Evolutionary conservation across 2,888 invertebrate species (phyloP).

Genomic region (Embidobia sp.): DNA sequence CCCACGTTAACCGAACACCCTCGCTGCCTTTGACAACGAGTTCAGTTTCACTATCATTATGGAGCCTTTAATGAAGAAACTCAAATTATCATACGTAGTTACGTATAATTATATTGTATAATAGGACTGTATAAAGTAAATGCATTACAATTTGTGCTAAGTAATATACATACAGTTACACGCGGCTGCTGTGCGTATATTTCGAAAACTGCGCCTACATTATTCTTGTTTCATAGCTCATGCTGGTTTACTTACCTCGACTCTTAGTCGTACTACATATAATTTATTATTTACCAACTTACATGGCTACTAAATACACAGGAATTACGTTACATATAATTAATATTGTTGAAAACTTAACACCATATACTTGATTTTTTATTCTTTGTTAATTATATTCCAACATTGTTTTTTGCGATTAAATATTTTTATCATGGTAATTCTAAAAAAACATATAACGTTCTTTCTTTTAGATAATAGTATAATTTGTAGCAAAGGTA

Average conservation of each 20-base stretch:
- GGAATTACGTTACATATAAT: conserved; percentile 73
- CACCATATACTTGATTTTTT: conserved; percentile 67
- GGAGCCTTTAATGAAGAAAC: neutral
- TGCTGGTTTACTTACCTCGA: conserved; percentile 67
- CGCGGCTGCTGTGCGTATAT: conserved; percentile 37
- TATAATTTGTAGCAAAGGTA: too few species aligned
- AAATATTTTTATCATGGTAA: conserved; percentile 3
- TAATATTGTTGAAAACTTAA: conserved; percentile 72
- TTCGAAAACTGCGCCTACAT: conserved; percentile 65
- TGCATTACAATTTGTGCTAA: conserved; percentile 16
- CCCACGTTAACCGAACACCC: too few species aligned
- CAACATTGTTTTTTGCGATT: conserved; percentile 50
- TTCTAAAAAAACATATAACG: too few species aligned
- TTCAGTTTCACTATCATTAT: conserved; percentile 1
- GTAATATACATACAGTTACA: conserved; percentile 54
- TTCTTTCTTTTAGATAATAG: too few species aligned
- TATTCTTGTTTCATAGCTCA: conserved; percentile 74
- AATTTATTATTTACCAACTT: conserved; percentile 72
- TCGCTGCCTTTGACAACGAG: too few species aligned
- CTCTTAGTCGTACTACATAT: conserved; percentile 67
- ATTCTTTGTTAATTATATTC: conserved; percentile 69
- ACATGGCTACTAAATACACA: conserved; percentile 70
- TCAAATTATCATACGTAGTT: conserved; percentile 29
- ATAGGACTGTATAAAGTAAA: conserved; percentile 24
- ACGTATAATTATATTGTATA: conserved; percentile 28